Base-by-base conservation (phyloP, 2,888 invertebrate genomes). In the Phytoseiulus persimilis region DNA sequence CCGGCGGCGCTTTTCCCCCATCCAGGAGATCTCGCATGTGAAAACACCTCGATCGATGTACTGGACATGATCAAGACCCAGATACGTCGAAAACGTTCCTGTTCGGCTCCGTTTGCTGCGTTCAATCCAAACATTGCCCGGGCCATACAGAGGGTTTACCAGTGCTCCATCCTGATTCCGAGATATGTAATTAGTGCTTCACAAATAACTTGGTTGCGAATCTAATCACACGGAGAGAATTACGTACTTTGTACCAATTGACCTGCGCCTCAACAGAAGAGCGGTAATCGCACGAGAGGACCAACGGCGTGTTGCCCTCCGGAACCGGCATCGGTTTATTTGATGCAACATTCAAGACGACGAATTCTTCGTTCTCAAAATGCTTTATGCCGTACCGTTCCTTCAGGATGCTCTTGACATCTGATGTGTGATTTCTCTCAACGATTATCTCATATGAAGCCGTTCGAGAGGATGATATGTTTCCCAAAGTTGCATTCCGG, bases 201-300 rank as follows among this genome's bases (percentile, higher is more conserved):
- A 39, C 9, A 6, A 3, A 39, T 39, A 9, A 39, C 39, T n/a
- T n/a, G n/a, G n/a, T n/a, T n/a, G n/a, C n/a, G n/a, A 39, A 39
- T 39, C 3, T 39, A 39, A 39, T 39, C 39, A 39, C 39, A 9
- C 39, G 39, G 3, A 39, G 3, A 9, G 39, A 39, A 6, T 9
- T 39, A 33, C 87, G 28, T 87, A 87, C 87, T 45, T 87, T 87
- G 45, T 87, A 87, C 87, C 87, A 87, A 23, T 87, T 31, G 39
- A 87, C 39, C 18, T 31, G n/a, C 11, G 45, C 32, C 28, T 45
- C 87, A 14, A 39, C 87, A 3, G 87, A 45, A 32, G 87, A 33
- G 1, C 87, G 32, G 39, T 39, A 87, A 11, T 87, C 87, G 39
- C 87, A 87, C 0, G 87, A 87, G n/a, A 87, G 45, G 32, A 87